Conservation (phyloP, 2,113 vertebrate genomes). For the Colinus virginianus region DNA sequence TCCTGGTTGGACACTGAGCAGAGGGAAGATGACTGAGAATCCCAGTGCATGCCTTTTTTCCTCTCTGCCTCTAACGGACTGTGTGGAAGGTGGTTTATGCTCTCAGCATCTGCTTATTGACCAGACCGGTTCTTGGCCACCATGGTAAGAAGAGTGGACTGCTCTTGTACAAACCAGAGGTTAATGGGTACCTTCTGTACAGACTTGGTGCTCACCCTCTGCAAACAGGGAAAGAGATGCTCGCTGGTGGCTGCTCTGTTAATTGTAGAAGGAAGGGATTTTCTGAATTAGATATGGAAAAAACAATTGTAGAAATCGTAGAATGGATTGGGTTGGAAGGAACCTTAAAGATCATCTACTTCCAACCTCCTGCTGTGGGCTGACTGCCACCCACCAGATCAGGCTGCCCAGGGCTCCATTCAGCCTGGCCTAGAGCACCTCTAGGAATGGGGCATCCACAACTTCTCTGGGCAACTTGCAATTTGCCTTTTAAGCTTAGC, state of each 20-base stretch:
- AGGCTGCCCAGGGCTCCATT: background rate
- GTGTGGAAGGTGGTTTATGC: slow-evolving; percentile 1
- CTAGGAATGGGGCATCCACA: background rate
- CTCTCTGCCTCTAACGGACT: background rate
- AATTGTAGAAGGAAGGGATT: background rate
- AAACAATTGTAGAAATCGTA: background rate
- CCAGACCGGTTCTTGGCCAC: background rate
- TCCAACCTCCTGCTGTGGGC: background rate
- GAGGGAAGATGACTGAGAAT: slow-evolving; percentile 36
- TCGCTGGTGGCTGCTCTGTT: background rate
- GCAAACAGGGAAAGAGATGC: background rate
- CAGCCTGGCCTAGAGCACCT: background rate
- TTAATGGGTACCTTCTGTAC: background rate
- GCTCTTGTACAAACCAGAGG: background rate
- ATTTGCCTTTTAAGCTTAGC: background rate
- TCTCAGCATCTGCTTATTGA: slow-evolving; percentile 17
- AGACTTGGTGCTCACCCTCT: background rate
- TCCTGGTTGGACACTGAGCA: background rate
- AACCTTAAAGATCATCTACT: background rate
- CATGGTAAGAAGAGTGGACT: background rate
- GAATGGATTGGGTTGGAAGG: background rate
- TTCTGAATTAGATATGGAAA: background rate
- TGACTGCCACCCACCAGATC: background rate
- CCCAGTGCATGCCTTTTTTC: background rate
- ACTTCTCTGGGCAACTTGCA: background rate